A percentile compares a stretch with the other conserved stretches of the same genome.
Conservation (phyloP, 1,140 invertebrate genomes). For the Theocolax elegans region DNA sequence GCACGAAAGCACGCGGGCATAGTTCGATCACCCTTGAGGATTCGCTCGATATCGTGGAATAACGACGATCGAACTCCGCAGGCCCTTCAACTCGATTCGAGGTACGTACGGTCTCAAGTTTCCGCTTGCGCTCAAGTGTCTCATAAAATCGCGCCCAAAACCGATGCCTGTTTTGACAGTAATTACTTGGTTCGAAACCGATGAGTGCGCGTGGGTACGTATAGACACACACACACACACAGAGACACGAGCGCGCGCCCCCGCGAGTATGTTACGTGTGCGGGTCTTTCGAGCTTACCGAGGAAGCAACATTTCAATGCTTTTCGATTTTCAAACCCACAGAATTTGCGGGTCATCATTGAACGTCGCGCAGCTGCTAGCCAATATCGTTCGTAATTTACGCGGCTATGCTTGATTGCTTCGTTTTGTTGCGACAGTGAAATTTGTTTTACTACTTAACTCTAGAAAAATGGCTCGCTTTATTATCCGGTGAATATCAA, state of each 20-base stretch:
- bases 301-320: slow-evolving; percentile 6
- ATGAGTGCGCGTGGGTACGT: too few species aligned
- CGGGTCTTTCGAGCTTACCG: too few species aligned
- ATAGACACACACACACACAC: too few species aligned
- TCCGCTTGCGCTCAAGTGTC: not conserved
- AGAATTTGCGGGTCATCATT: not conserved
- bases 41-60: too few species aligned
- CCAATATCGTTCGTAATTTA: not conserved
- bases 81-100: too few species aligned
- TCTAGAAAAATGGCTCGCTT: not conserved
- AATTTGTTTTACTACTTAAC: not conserved
- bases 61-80: too few species aligned
- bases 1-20: too few species aligned
- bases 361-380: not conserved
- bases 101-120: not conserved
- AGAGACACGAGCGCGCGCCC: too few species aligned
- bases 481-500: too few species aligned
- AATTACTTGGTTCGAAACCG: slow-evolving; percentile 4
- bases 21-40: too few species aligned
- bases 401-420: too few species aligned
- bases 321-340: not conserved
- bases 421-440: not conserved
- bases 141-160: slow-evolving; percentile 24
- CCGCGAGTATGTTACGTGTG: too few species aligned
- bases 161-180: slow-evolving; percentile 3